Conservation (phyloP, 2,113 vertebrate species). For the Xiphorhynchus elegans region DNA sequence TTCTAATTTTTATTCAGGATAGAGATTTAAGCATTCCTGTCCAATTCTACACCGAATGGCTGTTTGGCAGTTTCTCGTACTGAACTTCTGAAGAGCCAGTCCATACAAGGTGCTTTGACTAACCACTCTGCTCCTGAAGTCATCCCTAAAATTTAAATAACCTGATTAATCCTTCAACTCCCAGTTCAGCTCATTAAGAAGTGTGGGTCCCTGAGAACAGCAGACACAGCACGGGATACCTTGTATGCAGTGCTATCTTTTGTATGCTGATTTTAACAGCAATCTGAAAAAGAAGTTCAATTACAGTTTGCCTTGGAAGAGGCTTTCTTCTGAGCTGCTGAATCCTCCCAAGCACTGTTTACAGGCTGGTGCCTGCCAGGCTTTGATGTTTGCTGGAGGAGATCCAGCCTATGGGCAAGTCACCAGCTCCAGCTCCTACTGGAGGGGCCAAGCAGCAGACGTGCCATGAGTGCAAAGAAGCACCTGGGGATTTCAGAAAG, state of each 20-base stretch:
- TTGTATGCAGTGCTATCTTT: not conserved
- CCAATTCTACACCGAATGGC: not conserved
- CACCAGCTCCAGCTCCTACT: not conserved
- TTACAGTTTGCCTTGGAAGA: not conserved
- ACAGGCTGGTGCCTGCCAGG: not conserved
- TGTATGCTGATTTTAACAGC: not conserved
- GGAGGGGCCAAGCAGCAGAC: not conserved
- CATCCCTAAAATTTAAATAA: not conserved
- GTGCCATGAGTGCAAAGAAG: not conserved
- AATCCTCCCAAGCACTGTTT: not conserved
- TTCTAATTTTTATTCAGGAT: not conserved
- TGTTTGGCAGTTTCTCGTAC: not conserved
- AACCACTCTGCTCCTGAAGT: not conserved
- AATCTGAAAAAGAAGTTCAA: not conserved
- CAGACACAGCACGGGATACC: not conserved
- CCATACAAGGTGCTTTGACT: not conserved
- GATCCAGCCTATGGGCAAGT: not conserved
- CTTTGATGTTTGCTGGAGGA: constrained; percentile 6
- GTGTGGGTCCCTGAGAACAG: not conserved
- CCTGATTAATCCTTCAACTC: not conserved
- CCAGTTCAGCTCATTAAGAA: not conserved
- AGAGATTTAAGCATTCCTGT: not conserved
- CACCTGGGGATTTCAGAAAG: not conserved
- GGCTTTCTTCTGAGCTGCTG: not conserved
- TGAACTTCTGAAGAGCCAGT: not conserved